Evolutionary conservation across 2,888 invertebrate genomes (phyloP).

Genomic region (Caenorhabditis afra): DNA sequence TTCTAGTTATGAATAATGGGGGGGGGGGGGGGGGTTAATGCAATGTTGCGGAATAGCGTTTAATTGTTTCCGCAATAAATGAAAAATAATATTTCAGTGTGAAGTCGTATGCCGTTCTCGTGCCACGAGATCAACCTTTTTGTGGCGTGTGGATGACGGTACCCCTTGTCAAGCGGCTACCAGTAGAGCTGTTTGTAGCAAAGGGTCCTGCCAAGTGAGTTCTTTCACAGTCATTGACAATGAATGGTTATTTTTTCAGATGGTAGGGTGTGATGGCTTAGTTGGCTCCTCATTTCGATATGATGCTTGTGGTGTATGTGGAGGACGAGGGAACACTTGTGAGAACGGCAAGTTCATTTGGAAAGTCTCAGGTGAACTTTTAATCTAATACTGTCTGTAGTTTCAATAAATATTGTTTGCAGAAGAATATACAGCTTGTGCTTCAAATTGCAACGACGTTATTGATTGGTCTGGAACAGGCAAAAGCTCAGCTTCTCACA

Average conservation of each 20-base stretch:
- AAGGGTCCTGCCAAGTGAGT: constrained; percentile 1
- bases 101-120: constrained; percentile 70
- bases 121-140: constrained; percentile 56
- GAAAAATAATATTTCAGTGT: constrained; percentile 64
- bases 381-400: too few relatives aligned
- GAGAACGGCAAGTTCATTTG: constrained; percentile 90
- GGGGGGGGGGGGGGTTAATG: too few relatives aligned
- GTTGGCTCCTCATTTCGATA: constrained; percentile 82
- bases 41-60: too few relatives aligned
- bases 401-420: constrained; percentile 8
- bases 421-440: constrained; percentile 69
- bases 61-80: too few relatives aligned
- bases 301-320: constrained; percentile 84
- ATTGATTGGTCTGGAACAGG: constrained; percentile 51
- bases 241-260: constrained; percentile 80
- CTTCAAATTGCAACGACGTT: constrained; percentile 60
- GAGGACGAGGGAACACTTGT: constrained; percentile 85
- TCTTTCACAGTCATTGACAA: background rate
- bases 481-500: constrained; percentile 45
- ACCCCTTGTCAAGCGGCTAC: constrained; percentile 66
- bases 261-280: constrained; percentile 84
- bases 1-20: too few relatives aligned
- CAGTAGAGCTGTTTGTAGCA: constrained; percentile 69
- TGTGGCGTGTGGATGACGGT: constrained; percentile 70
- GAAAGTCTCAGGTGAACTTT: constrained; percentile 84